phyloP scores from a whole-genome alignment of 2,888 invertebrate species.

The Watsonalla cultraria region DNA sequence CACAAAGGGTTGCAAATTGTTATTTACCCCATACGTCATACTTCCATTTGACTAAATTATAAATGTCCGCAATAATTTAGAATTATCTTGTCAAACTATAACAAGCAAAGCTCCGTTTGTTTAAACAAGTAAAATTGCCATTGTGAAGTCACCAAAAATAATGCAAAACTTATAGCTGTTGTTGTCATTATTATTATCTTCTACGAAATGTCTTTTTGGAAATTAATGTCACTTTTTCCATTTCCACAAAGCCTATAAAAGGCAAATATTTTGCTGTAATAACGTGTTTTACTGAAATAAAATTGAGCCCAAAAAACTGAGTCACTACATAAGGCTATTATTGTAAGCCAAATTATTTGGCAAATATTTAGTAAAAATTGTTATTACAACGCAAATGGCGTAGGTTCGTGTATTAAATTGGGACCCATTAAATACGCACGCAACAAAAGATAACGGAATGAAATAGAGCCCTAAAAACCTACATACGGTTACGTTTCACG shows the following conservation, averaged over 20 bases:
- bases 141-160: too few species aligned
- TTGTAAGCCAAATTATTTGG: background rate
- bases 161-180: too few species aligned
- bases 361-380: background rate
- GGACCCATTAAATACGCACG: background rate
- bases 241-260: too few species aligned
- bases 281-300: too few species aligned
- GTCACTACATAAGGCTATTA: too few species aligned
- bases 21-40: constrained; percentile 72
- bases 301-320: too few species aligned
- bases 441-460: background rate
- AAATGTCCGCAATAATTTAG: constrained; percentile 69
- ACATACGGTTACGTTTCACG: background rate
- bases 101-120: constrained; percentile 1
- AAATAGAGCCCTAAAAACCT: background rate
- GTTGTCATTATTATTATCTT: too few species aligned
- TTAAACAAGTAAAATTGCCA: too few species aligned
- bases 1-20: constrained; percentile 75
- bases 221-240: too few species aligned
- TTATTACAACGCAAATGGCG: background rate
- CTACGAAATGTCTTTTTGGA: too few species aligned
- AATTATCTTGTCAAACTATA: constrained; percentile 55
- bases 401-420: background rate
- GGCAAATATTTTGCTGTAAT: too few species aligned
- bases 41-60: constrained; percentile 60